These are phyloP conservation scores for Gerris buenoi DNA, from an alignment of 1,140 invertebrate species.

Conservation along the genomic window DNA sequence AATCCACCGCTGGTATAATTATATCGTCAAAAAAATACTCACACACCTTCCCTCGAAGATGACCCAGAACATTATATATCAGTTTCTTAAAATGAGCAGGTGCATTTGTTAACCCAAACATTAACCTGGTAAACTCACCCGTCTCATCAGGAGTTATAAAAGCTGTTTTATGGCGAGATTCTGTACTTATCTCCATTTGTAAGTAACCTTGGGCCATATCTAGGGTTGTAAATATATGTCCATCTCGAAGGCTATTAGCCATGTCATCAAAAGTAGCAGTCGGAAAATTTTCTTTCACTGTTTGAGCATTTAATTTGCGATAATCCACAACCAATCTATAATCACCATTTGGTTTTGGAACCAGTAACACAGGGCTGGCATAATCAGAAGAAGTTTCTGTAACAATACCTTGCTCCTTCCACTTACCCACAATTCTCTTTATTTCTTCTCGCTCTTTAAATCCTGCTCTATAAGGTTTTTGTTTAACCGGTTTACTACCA, in stretches of 20 bases:
- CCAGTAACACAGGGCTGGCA: slow-evolving; percentile 20
- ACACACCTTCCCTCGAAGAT: slow-evolving; percentile 17
- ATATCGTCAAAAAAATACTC: slow-evolving; percentile 20
- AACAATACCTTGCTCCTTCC: neutral
- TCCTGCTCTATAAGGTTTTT: neutral
- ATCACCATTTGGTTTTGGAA: slow-evolving; percentile 21
- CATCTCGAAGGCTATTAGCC: neutral
- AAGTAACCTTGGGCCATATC: slow-evolving; percentile 37
- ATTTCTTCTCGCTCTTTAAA: neutral
- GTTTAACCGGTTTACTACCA: neutral
- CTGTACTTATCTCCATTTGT: slow-evolving; percentile 32
- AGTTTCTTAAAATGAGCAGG: slow-evolving; percentile 29
- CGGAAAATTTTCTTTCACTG: slow-evolving; percentile 28
- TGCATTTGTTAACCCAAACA: slow-evolving; percentile 28
- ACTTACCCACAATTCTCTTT: neutral
- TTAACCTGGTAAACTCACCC: slow-evolving; percentile 27
- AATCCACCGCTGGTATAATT: slow-evolving; percentile 7
- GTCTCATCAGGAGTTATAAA: slow-evolving; percentile 28
- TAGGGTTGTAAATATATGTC: slow-evolving; percentile 29
- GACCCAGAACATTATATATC: slow-evolving; percentile 29
- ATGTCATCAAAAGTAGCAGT: neutral
- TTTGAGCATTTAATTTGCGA: slow-evolving; percentile 31
- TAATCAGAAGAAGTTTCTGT: neutral
- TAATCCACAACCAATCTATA: slow-evolving; percentile 29
- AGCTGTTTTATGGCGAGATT: slow-evolving; percentile 32